Base-by-base conservation (phyloP, 64 coral and sea anemone species). In the Stylophora pistillata region DNA sequence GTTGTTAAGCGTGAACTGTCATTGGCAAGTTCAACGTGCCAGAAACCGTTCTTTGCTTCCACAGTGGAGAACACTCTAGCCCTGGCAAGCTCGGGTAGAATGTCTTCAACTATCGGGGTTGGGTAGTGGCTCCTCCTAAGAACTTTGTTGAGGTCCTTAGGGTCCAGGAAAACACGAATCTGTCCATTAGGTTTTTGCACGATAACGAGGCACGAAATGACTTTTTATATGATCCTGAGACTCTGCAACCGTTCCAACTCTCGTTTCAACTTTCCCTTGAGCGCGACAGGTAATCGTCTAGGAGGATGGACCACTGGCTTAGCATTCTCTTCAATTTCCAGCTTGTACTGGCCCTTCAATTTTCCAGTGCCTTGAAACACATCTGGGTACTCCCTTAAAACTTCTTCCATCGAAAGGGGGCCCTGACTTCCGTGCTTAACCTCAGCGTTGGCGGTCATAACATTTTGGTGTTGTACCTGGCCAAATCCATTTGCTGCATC, bases 401-500 rank as follows among this genome's bases (percentile, higher is more conserved):
- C 30, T 75, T 75, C 15, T 75, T 75, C 72, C 26, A 28, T 28
- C 2, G 75, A 30, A 25, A 72, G 18, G 74, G 29, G 74, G 17
- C 37, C 37, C 37, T 41, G 37, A 41, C 37, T 41, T 3, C 37
- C 37, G 37, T 6, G 37, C 37, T 41, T 2, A 41, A 41, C 37
- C 37, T 88, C 57, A 12, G 55, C 28, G 0, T 89, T 55, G 63
- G 79, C n/a, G 0, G 76, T 21, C 62, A 89, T 56, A 21, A 89
- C 69, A 31, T 89, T 89, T 53, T 89, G 76, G 30, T 81, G 68
- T 57, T 80, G 88, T 9, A 81, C 87, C 69, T 89, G 41, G 57
- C 41, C 33, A 89, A 78, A 10, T 89, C 88, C 76, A 72, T 89
- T 61, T 80, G 23, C 33, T 79, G 87, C 52, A 89, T 82, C 20